These are phyloP conservation scores for Orthonychiurus folsomi DNA, from an alignment of 2,888 invertebrate species.

Conservation along the genomic window DNA sequence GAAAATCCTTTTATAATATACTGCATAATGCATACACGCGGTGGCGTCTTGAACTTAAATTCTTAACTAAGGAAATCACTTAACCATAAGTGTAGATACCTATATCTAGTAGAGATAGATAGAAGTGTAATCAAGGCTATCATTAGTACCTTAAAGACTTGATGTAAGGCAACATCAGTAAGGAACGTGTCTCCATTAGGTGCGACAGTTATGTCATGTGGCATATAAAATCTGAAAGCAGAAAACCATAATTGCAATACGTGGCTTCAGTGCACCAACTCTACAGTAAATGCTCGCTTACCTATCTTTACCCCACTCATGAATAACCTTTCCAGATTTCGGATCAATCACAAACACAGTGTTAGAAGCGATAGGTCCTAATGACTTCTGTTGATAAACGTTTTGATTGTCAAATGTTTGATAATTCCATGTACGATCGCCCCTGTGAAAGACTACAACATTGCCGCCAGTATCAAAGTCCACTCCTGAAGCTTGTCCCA, in stretches of 20 bases:
- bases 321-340: conserved; percentile 52
- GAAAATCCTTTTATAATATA: too few relatives aligned
- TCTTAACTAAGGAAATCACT: too few relatives aligned
- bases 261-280: conserved; percentile 4
- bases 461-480: conserved; percentile 63
- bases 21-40: too few relatives aligned
- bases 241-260: not conserved
- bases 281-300: conserved; percentile 45
- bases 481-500: conserved; percentile 77
- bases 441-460: conserved; percentile 74
- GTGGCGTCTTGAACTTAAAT: too few relatives aligned
- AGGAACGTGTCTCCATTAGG: conserved; percentile 66
- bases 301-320: conserved; percentile 62
- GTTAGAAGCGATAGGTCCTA: conserved; percentile 55
- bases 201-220: conserved; percentile 76
- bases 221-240: conserved; percentile 62
- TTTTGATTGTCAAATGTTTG: conserved; percentile 54
- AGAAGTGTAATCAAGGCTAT: conserved; percentile 3
- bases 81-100: too few relatives aligned
- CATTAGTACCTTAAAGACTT: conserved; percentile 70
- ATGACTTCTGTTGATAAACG: conserved; percentile 49
- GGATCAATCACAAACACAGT: conserved; percentile 59
- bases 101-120: too few relatives aligned
- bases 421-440: conserved; percentile 55
- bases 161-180: conserved; percentile 80